These are phyloP conservation scores for Miichthys miiuy DNA, from an alignment of 2,797 vertebrate genomes.

Conservation along the genomic window DNA sequence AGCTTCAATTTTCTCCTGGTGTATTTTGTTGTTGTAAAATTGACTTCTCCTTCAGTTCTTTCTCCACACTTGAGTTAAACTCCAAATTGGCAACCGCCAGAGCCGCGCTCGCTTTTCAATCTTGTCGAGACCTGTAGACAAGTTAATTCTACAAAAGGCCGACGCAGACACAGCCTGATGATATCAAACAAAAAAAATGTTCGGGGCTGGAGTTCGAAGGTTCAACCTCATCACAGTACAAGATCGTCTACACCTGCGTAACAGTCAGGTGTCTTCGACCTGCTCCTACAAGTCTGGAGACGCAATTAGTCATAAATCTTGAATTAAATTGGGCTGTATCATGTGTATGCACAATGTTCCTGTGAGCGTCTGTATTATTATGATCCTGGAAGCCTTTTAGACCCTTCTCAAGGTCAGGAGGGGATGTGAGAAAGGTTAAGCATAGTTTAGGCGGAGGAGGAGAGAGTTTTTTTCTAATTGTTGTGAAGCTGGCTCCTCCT, in stretches of 20 bases:
- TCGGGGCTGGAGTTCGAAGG: not conserved
- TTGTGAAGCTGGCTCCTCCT: conserved; percentile 60
- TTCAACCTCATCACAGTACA: not conserved
- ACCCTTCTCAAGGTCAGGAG: conserved; percentile 36
- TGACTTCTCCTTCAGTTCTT: conserved; percentile 26
- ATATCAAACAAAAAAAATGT: not conserved
- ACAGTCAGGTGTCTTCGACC: not conserved
- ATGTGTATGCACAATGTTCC: not conserved
- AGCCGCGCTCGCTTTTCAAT: conserved; percentile 14
- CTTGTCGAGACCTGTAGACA: conserved; percentile 2
- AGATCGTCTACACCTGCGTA: not conserved
- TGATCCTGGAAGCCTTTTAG: conserved; percentile 45
- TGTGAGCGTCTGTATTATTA: conserved; percentile 10
- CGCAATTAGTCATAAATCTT: no score
- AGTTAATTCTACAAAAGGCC: not conserved
- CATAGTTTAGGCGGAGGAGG: not conserved
- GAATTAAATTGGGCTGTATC: not conserved
- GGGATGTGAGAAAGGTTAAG: conserved; percentile 41
- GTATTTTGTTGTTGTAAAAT: conserved; percentile 32
- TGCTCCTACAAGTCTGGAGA: not conserved
- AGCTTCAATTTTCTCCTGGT: conserved; percentile 20
- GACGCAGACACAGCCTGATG: not conserved
- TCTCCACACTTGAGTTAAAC: conserved; percentile 28
- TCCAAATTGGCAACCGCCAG: conserved; percentile 33
- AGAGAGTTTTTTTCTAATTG: conserved; percentile 38